Evolutionary conservation across 2,113 vertebrate species (phyloP), one percentile per base, ranked within the genome.

Genomic region (Actinemys pallida): DNA sequence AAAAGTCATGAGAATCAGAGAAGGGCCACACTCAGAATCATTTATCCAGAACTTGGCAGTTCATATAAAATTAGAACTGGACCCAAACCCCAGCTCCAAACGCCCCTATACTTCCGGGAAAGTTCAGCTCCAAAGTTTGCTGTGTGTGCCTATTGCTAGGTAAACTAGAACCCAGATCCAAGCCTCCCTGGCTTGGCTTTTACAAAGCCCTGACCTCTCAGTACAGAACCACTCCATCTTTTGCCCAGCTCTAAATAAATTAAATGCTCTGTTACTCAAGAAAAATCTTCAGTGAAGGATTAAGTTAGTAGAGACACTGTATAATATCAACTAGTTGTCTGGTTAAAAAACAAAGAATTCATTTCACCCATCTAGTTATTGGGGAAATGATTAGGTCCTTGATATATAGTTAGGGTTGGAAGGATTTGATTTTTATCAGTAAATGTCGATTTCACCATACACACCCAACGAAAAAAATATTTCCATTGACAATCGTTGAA

Each of bases 171-270:
- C 20, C 0, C 0, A 57, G 50, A 81, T 5, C 49, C 35, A 90
- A 62, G 72, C 5, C 4, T 3, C 10, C 19, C 24, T 47, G 42
- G 7, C 2, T 0, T n/a, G 42, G 10, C 17, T 25, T 79, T 87
- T 57, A 39, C 54, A 88, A 49, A 84, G 19, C 10, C 72, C 39
- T 45, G 72, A 27, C 42, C 42, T 76, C 24, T 76, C 39, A 25
- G 39, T 76, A 24, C 22, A 45, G 17, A 10, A 0, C 4, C 0
- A 0, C 20, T 62, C 13, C 52, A 2, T 1, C 14, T 22, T 47
- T 57, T 1, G 0, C 6, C 54, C 31, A 20, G 78, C 53, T 24
- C 50, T 78, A 65, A 81, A 87, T 10, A 69, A 42, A 72, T 12
- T 4, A 65, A 79, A 50, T 3, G 24, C 3, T 24, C 17, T 84